Base-by-base conservation (phyloP, 1,140 invertebrate species). In the Protaetia brevitarsis region DNA sequence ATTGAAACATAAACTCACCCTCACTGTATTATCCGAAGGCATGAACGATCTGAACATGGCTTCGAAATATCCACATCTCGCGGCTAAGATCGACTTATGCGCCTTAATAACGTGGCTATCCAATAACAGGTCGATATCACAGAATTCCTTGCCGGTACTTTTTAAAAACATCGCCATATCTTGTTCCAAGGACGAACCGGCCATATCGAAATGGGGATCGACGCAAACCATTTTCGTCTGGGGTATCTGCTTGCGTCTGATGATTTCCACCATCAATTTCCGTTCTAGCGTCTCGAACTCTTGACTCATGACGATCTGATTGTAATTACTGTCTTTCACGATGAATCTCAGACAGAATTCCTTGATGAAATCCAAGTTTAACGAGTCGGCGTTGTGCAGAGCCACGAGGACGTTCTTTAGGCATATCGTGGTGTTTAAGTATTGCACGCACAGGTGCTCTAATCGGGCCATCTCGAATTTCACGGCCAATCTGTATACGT, bases 1-100 rank as follows among this genome's bases (percentile, higher is more conserved):
- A n/a, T n/a, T n/a, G n/a, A n/a, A n/a, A n/a, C n/a, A 62, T 31
- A 23, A 27, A 26, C 85, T 85, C 79, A 97, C 94, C 73, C 92
- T 92, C 16, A 97, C 94, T 34, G 83, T 89, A 73, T 93, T 94
- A 82, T 96, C 88, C 71, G 88, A 85, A 5, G 95, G 95, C 87
- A 94, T 95, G 78, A 97, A 97, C 1, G 94, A 97, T 62, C 95
- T 81, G 80, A 97, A 97, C 90, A 97, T 92, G 59, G 91, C 94
- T 78, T 97, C 95, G 79, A 98, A 98, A 77, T 97, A 97, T 13
- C 88, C 88, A 75, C 93, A 95, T 41, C 95, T 80, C 13, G 94
- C 94, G 8, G 94, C 93, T 51, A 98, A 82, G 59, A 97, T 87
- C 13, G 93, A 91, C 79, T 95, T 95, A 77, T 98, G 95, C 3